phyloP scores from a whole-genome alignment of 1,140 invertebrate genomes.

The Ctenoplectra terminalis region DNA sequence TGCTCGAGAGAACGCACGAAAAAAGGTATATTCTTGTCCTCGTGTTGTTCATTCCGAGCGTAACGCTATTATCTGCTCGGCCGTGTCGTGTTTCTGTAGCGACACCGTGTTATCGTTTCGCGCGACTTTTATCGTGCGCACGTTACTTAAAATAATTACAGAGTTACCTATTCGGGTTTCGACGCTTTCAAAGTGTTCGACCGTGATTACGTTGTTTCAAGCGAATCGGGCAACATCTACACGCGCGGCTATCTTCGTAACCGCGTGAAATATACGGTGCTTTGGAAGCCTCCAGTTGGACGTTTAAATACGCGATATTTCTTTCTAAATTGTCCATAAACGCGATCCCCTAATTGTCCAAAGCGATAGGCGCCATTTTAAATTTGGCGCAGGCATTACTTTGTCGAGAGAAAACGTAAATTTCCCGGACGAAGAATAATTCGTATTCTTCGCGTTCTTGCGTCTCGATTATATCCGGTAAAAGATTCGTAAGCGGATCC shows the following conservation, averaged over 20 bases:
- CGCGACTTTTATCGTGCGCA: neutral
- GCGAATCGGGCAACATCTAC: neutral
- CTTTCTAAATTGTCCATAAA: slow-evolving; percentile 25
- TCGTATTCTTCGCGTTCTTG: neutral
- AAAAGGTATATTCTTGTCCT: no score
- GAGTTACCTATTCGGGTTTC: neutral
- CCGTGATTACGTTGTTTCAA: neutral
- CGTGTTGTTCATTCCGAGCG: neutral
- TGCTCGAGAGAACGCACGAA: no score
- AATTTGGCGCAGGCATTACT: neutral
- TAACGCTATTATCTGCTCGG: neutral
- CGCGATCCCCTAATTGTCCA: slow-evolving; percentile 21
- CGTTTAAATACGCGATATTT: slow-evolving; percentile 24
- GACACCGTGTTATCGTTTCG: neutral
- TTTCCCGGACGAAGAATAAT: no score
- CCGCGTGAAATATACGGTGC: neutral
- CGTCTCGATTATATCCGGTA: neutral
- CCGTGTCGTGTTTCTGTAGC: neutral
- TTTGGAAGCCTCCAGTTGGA: neutral
- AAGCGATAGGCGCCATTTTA: neutral
- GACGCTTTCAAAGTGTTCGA: neutral
- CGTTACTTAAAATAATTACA: neutral
- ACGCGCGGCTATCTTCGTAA: neutral
- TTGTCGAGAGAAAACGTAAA: neutral
- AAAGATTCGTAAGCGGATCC: neutral